Conservation (phyloP, 2,113 vertebrate species). For the Rana temporaria region DNA sequence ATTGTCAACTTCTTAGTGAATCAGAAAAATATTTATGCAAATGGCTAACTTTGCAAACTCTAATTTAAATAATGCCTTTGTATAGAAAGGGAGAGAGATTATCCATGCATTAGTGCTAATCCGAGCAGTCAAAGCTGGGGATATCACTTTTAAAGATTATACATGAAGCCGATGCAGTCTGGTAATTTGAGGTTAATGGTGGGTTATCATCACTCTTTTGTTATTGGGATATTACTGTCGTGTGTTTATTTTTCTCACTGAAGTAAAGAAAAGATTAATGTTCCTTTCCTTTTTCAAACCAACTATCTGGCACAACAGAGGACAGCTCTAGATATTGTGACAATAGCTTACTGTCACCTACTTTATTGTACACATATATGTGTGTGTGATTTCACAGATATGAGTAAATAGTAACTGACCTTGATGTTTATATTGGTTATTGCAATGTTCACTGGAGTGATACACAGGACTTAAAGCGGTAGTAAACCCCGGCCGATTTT, state of each 20-base stretch:
- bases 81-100: slow-evolving; percentile 21
- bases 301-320: background rate
- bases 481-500: too few species aligned
- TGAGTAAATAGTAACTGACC: too few species aligned
- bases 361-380: too few species aligned
- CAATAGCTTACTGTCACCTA: too few species aligned
- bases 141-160: slow-evolving; percentile 34
- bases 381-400: too few species aligned
- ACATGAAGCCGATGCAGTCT: background rate
- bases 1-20: slow-evolving; percentile 19
- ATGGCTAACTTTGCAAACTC: background rate
- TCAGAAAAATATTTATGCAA: slow-evolving; percentile 43
- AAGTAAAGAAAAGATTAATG: slow-evolving; percentile 4
- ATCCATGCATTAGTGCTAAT: slow-evolving; percentile 37
- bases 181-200: slow-evolving; percentile 42
- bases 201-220: slow-evolving; percentile 33
- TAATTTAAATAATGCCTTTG: slow-evolving; percentile 41
- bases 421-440: too few species aligned
- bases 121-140: slow-evolving; percentile 14
- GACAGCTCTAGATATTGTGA: background rate
- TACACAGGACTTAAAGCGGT: too few species aligned
- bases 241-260: background rate
- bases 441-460: too few species aligned
- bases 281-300: background rate
- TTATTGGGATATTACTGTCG: slow-evolving; percentile 16